These are phyloP conservation scores for Drosophila barbarae DNA, from an alignment of 2,888 invertebrate genomes.

Conservation along the genomic window DNA sequence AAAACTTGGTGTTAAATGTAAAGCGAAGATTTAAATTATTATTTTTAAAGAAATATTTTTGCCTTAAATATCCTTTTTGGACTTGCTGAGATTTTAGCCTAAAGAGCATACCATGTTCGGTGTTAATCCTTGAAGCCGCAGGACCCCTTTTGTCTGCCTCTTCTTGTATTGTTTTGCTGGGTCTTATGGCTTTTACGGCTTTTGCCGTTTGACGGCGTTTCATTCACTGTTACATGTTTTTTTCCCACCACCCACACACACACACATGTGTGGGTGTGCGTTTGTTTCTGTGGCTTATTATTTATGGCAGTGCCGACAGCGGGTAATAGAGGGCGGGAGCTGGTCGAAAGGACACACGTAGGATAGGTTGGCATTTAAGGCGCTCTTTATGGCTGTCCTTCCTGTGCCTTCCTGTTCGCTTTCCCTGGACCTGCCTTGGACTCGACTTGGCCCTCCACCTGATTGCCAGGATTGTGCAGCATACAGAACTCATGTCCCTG, in stretches of 20 bases:
- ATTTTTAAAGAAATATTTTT: neutral
- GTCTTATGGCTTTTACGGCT: slow-evolving; percentile 31
- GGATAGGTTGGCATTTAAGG: slow-evolving; percentile 42
- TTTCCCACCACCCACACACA: slow-evolving; percentile 3
- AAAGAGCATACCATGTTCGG: slow-evolving; percentile 12
- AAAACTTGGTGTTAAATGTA: neutral
- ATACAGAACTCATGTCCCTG: neutral
- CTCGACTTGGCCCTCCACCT: slow-evolving; percentile 5
- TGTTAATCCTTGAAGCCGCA: neutral
- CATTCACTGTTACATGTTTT: slow-evolving; percentile 38
- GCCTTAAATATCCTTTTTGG: neutral
- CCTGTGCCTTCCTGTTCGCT: slow-evolving; percentile 9
- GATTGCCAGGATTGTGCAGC: slow-evolving; percentile 23
- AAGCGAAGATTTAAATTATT: too few relatives aligned
- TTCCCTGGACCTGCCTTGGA: slow-evolving; percentile 11
- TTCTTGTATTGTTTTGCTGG: slow-evolving; percentile 29
- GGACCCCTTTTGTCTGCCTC: slow-evolving; percentile 16
- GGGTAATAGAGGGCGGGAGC: slow-evolving; percentile 4
- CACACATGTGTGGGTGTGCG: slow-evolving; percentile 23
- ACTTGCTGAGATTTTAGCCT: neutral
- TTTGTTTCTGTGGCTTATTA: slow-evolving; percentile 44
- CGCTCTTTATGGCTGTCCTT: slow-evolving; percentile 22
- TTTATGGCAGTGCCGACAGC: slow-evolving; percentile 51
- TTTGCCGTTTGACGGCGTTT: slow-evolving; percentile 43
- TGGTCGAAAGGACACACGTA: slow-evolving; percentile 26